Evolutionary conservation across 2,113 vertebrate species (phyloP).

Genomic region (Tautogolabrus adspersus): DNA sequence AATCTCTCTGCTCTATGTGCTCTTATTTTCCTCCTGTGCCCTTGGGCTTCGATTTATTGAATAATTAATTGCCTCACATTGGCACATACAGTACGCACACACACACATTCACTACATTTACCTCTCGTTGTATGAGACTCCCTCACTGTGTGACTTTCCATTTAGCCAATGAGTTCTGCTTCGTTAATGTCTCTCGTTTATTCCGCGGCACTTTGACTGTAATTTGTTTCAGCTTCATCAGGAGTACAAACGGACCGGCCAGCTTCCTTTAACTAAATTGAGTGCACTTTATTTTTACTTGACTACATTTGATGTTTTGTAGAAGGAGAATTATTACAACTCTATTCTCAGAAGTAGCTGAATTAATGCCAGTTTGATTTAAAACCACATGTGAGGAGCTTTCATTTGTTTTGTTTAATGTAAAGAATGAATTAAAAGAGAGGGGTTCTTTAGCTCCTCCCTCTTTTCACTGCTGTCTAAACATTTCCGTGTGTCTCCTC

Average conservation of each 20-base stretch:
- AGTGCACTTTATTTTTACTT: no score
- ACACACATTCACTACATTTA: constrained; percentile 3
- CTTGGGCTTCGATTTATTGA: constrained; percentile 60
- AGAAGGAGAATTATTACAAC: no score
- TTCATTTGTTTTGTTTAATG: not conserved
- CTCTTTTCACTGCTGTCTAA: not conserved
- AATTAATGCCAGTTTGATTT: no score
- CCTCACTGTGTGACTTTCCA: constrained; percentile 30
- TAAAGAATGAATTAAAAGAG: not conserved
- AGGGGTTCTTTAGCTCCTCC: not conserved
- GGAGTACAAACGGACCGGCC: not conserved
- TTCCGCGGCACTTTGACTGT: not conserved
- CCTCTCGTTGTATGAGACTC: not conserved
- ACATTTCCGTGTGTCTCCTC: not conserved
- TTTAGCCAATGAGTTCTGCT: constrained; percentile 60
- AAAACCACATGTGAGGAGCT: not conserved
- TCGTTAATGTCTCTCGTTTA: constrained; percentile 42
- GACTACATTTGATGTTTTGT: no score
- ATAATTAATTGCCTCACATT: constrained; percentile 70
- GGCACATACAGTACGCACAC: constrained; percentile 28
- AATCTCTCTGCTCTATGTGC: constrained; percentile 27
- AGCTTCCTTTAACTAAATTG: not conserved
- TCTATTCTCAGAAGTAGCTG: no score
- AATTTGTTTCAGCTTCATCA: constrained; percentile 30
- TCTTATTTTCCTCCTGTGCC: constrained; percentile 50